These are phyloP conservation scores for Pangasianodon hypophthalmus DNA, from an alignment of 2,113 vertebrate species.

Conservation along the genomic window DNA sequence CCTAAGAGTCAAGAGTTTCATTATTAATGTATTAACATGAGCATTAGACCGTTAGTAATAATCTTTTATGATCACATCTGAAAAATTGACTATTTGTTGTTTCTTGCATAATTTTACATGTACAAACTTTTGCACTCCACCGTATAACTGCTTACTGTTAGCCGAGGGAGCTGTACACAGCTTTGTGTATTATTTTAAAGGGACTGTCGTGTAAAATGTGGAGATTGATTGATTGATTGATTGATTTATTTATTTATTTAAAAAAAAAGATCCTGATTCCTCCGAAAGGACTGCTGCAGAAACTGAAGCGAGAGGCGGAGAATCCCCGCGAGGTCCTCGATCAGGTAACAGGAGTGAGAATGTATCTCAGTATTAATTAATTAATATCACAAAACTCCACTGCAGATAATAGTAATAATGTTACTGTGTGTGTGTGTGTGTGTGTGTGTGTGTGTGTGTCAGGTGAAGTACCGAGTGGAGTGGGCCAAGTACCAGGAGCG, in stretches of 20 bases:
- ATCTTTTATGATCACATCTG: too few relatives aligned
- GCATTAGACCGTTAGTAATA: too few relatives aligned
- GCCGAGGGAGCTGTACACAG: background rate
- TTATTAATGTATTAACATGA: too few relatives aligned
- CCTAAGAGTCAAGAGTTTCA: too few relatives aligned
- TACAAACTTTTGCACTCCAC: background rate
- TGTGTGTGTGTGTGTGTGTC: background rate
- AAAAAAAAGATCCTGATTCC: constrained; percentile 87
- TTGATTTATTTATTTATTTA: too few relatives aligned
- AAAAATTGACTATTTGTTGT: too few relatives aligned
- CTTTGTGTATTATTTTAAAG: background rate
- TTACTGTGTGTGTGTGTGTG: background rate
- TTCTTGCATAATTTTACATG: background rate
- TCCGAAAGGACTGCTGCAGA: constrained; percentile 89
- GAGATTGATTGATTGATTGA: too few relatives aligned
- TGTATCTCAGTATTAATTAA: too few relatives aligned
- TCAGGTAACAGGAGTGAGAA: constrained; percentile 79
- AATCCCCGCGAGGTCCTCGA: constrained; percentile 95
- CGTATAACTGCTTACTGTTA: background rate
- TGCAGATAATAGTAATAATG: background rate
- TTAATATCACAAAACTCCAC: too few relatives aligned
- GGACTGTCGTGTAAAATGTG: background rate
- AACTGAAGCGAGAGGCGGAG: constrained; percentile 93
- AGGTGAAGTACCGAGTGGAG: constrained; percentile 96
- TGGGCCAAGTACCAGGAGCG: constrained; percentile 99